Conservation (phyloP, 2,888 invertebrate species). For the Colletes collaris region DNA sequence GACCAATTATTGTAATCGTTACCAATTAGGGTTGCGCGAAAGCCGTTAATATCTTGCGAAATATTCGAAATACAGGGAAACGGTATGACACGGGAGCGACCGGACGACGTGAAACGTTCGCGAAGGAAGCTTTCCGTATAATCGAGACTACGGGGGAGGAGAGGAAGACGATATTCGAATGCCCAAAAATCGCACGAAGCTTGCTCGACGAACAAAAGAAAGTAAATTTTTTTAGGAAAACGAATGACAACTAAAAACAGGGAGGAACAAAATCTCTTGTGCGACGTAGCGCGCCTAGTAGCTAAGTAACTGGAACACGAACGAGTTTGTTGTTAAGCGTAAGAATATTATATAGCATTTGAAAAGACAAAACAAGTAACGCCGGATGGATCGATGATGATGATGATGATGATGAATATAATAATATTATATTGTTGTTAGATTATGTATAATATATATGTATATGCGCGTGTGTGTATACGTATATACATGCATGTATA, state of each 20-base stretch:
- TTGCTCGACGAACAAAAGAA: slow-evolving; percentile 71
- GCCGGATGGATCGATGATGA: slow-evolving; percentile 75
- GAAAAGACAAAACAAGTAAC: slow-evolving; percentile 61
- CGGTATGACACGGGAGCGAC: background rate
- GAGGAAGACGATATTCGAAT: no score
- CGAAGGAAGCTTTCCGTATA: background rate
- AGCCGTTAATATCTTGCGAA: background rate
- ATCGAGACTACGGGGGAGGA: background rate
- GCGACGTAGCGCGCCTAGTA: slow-evolving; percentile 75
- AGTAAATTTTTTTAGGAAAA: slow-evolving; percentile 13
- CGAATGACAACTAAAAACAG: slow-evolving; percentile 29
- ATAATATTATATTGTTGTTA: slow-evolving; percentile 83
- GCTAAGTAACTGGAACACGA: slow-evolving; percentile 68
- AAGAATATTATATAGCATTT: slow-evolving; percentile 76
- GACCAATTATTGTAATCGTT: slow-evolving; percentile 55
- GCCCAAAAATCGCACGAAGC: slow-evolving; percentile 75
- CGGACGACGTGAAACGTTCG: background rate
- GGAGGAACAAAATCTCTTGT: slow-evolving; percentile 63
- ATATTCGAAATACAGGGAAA: slow-evolving; percentile 7
- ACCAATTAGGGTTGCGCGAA: slow-evolving; percentile 17
- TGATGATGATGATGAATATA: slow-evolving; percentile 78
- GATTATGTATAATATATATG: slow-evolving; percentile 77
- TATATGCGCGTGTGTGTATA: slow-evolving; percentile 1
- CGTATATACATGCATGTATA: slow-evolving; percentile 44
- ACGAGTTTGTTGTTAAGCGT: slow-evolving; percentile 80